Conservation (phyloP, 2,888 invertebrate genomes). For the Ommatoiulus sabulosus region DNA sequence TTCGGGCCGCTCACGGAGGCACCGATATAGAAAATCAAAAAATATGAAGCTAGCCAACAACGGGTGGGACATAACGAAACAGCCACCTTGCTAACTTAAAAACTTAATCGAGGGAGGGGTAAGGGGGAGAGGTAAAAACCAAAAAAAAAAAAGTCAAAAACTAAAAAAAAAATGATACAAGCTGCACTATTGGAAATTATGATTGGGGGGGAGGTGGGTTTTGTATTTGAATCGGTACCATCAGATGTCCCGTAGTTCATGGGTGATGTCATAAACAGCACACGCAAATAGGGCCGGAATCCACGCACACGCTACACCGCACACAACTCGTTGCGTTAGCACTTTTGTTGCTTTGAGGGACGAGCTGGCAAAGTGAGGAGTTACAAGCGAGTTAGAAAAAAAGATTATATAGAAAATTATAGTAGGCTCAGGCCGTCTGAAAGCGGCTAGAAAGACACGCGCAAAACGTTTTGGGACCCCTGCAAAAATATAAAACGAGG, state of each 20-base stretch:
- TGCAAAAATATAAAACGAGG: background rate
- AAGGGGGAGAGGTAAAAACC: background rate
- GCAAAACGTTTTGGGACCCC: background rate
- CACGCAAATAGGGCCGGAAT: constrained; percentile 53
- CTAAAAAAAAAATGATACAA: constrained; percentile 44
- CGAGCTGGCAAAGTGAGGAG: constrained; percentile 56
- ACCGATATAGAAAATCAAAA: constrained; percentile 39
- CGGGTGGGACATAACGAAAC: constrained; percentile 50
- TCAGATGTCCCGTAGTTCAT: constrained; percentile 58
- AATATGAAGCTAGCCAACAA: constrained; percentile 52
- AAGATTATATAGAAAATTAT: background rate
- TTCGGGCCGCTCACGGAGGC: background rate
- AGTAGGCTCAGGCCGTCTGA: constrained; percentile 55
- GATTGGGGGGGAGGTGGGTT: background rate
- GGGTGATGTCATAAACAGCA: constrained; percentile 57
- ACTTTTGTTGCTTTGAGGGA: constrained; percentile 50
- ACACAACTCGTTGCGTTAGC: background rate
- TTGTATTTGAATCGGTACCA: constrained; percentile 51
- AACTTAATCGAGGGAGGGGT: background rate
- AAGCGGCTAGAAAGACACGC: constrained; percentile 53
- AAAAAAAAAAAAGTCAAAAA: background rate
- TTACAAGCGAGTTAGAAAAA: constrained; percentile 57
- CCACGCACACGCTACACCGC: constrained; percentile 49
- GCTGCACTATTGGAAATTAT: constrained; percentile 19
- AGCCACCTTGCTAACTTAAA: constrained; percentile 56